These are phyloP conservation scores for Betta splendens DNA, from an alignment of 2,797 vertebrate genomes.

Conservation along the genomic window DNA sequence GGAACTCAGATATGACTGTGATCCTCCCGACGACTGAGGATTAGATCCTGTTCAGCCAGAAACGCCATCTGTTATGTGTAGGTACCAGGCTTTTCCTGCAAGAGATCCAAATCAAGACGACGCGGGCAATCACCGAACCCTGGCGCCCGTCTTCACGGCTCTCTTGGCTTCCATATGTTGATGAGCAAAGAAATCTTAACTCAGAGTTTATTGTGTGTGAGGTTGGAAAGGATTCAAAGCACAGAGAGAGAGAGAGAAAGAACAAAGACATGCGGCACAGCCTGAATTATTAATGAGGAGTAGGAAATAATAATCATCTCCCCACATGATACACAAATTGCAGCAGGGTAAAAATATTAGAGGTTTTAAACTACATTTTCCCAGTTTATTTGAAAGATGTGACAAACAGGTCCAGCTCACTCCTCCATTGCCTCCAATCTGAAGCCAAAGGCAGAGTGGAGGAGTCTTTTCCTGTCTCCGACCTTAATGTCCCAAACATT, in stretches of 20 bases:
- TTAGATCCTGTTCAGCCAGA: conserved; percentile 50
- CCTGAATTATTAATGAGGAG: conserved; percentile 75
- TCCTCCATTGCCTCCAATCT: background rate
- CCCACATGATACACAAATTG: conserved; percentile 51
- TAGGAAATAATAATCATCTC: conserved; percentile 61
- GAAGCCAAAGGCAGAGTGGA: background rate
- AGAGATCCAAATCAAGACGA: conserved; percentile 46
- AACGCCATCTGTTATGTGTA: conserved; percentile 63
- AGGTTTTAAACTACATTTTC: conserved; percentile 4
- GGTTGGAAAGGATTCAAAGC: conserved; percentile 26
- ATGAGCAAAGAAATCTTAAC: conserved; percentile 29
- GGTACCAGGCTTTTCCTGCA: conserved; percentile 48
- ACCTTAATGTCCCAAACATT: conserved; percentile 36
- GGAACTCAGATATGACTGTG: conserved; percentile 31
- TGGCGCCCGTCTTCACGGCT: conserved; percentile 14
- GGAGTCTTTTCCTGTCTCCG: conserved; percentile 41
- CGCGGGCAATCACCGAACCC: conserved; percentile 17
- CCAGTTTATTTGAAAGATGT: background rate
- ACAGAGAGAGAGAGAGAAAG: conserved; percentile 16
- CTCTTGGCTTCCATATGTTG: conserved; percentile 25
- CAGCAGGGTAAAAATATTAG: conserved; percentile 14
- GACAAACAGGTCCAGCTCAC: conserved; percentile 6
- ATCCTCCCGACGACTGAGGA: conserved; percentile 59
- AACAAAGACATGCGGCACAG: conserved; percentile 47
- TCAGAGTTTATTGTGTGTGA: conserved; percentile 18